Evolutionary conservation across 2,797 vertebrate species (phyloP), one percentile per base, ranked within the genome.

Genomic region (Eospalax fontanierii): DNA sequence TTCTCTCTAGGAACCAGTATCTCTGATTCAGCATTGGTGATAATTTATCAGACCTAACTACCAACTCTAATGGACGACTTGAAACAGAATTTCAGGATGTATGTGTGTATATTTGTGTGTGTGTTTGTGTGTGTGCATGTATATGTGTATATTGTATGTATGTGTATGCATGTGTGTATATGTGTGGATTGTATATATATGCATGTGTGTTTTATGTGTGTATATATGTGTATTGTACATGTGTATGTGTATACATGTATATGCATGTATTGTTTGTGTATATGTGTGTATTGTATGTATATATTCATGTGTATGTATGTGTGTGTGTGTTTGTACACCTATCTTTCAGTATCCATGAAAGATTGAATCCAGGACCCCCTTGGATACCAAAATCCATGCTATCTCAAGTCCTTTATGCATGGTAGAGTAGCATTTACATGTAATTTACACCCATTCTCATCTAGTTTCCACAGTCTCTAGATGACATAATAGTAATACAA

Each of bases 251-350:
- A 54, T 54, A 11, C n/a, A 5, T 50, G 1, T 12, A 3, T 12
- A 2, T n/a, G 22, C 18, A 11, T 24, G 28, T 35, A 6, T 40
- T 24, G 4, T n/a, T 14, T 14, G 22, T 79, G 16, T 76, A 4
- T 11, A 14, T 54, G 50, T 54, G 50, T 54, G 11, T 3, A 16
- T 50, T 50, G 46, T 50, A 50, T 50, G 46, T 65, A 26, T 33
- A 6, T 46, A 3, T 6, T 6, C 18, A 12, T 21, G 5, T 40
- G 1, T 10, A 21, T 54, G 1, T 14, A 4, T 35, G 4, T n/a
- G 33, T 22, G 2, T 21, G 6, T 14, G 8, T 28, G 26, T 16
- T 18, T 61, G 4, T 73, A 35, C 6, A 4, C 19, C 16, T 15
- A 21, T n/a, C n/a, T 26, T n/a, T 65, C 26, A 35, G 19, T 81